Evolutionary conservation across 2,888 invertebrate species (phyloP), one percentile per base, ranked within the genome.

Genomic region (Drosophila suboccidentalis): DNA sequence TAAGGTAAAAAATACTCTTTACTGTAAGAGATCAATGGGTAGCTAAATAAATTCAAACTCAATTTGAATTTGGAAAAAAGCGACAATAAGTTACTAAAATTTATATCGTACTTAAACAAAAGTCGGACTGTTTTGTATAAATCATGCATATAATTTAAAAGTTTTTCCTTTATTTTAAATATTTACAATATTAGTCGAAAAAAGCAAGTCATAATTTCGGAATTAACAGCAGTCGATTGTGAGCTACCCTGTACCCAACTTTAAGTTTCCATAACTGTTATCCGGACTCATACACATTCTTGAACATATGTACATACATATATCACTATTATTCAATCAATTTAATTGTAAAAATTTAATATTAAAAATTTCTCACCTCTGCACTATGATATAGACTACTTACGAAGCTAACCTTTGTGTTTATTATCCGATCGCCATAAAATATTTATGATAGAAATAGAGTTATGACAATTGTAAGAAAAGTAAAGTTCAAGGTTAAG

Each of bases 1-100:
- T 80, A 90, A 90, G 90, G 90, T 92, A 85, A 88, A 47, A 36
- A 17, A 38, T 41, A 51, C 39, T 36, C 15, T 26, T 9, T 13
- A 15, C 3, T 19, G 17, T 36, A 19, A 6, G 1, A 2, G 8
- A 34, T 49, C 17, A 13, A 15, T 44, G 15, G n/a, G 2, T 38
- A 8, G 6, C 6, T 17, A 15, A 43, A 43, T 43, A 17, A 43
- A 43, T 4, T 43, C 19, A 43, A 11, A 11, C 43, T 11, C n/a
- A n/a, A 44, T 59, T 13, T 50, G 1, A n/a, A 11, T 19, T 10
- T 19, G 4, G 15, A 26, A 5, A 11, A 43, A 17, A 19, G 19
- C 3, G 9, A 19, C 4, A 22, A 19, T 51, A 22, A 38, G 36
- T 11, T 34, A 8, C 9, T 15, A 41, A 17, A 3, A 41, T 17